These are phyloP conservation scores for Haemorhous mexicanus DNA, from an alignment of 2,113 vertebrate species.

Conservation along the genomic window DNA sequence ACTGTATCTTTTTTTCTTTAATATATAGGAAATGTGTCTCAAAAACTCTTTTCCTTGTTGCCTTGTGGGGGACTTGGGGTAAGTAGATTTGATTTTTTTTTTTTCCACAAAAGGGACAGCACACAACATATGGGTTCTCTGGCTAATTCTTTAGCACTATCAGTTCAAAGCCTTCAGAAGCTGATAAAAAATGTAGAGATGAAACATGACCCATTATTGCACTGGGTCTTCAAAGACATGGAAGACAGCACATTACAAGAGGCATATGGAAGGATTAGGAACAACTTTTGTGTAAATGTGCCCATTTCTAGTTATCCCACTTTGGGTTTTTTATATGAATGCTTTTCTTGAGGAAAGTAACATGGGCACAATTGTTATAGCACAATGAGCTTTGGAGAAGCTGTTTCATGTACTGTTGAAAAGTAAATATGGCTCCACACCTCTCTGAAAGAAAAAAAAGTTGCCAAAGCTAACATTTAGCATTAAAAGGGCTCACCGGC, in stretches of 20 bases:
- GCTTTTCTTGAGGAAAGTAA: not conserved
- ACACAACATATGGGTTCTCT: not conserved
- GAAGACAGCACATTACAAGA: not conserved
- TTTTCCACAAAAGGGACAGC: not conserved
- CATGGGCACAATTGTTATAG: not conserved
- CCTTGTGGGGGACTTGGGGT: constrained; percentile 81
- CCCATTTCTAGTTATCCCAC: not conserved
- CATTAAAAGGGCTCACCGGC: not conserved
- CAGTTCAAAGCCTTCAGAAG: not conserved
- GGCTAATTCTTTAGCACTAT: not conserved
- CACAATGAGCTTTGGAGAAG: not conserved
- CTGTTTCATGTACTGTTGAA: not conserved
- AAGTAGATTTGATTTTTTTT: constrained; percentile 57
- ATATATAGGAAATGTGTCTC: constrained; percentile 67
- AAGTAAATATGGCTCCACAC: not conserved
- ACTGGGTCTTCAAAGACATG: not conserved
- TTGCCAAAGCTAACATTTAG: not conserved
- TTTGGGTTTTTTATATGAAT: not conserved
- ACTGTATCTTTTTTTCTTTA: constrained; percentile 37
- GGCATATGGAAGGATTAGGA: not conserved
- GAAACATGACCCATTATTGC: not conserved
- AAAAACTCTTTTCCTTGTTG: constrained; percentile 77
- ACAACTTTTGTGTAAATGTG: not conserved
- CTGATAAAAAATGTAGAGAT: not conserved
- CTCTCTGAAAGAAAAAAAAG: not conserved